phyloP scores from a whole-genome alignment of 2,888 invertebrate genomes.

The Nezara viridula region DNA sequence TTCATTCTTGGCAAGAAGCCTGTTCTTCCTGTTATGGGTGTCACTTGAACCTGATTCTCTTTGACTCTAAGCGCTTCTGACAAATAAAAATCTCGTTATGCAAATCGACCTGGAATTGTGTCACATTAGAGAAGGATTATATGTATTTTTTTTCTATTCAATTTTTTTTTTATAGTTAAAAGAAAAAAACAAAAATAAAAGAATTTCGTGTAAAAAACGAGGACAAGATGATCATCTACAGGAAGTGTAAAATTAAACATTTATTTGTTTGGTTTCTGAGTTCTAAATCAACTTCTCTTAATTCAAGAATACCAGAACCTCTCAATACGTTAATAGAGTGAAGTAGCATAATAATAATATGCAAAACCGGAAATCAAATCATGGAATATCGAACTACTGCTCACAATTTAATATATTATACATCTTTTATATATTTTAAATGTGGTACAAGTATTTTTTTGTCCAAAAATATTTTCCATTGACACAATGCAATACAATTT shows the following conservation, averaged over 20 bases:
- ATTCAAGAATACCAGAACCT: too few species aligned
- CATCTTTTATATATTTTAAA: too few species aligned
- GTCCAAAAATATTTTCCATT: too few species aligned
- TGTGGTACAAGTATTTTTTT: too few species aligned
- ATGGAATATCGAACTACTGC: too few species aligned
- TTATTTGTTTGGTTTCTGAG: not conserved
- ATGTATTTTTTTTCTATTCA: not conserved
- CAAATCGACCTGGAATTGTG: not conserved
- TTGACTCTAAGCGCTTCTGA: not conserved
- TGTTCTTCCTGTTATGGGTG: conserved; percentile 11
- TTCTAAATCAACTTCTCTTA: not conserved
- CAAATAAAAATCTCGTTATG: conserved; percentile 1
- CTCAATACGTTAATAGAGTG: too few species aligned
- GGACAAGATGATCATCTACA: not conserved
- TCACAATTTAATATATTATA: too few species aligned
- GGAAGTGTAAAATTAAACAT: not conserved
- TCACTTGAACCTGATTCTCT: not conserved
- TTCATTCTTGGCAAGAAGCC: not conserved
- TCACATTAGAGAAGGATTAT: not conserved
- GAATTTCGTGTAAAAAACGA: not conserved
- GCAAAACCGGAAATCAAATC: too few species aligned
- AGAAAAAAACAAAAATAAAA: not conserved
- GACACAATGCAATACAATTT: too few species aligned
- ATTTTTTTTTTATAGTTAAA: not conserved
- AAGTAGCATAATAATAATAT: too few species aligned